These are phyloP conservation scores for Adelges cooleyi DNA, from an alignment of 1,140 invertebrate species.

Conservation along the genomic window DNA sequence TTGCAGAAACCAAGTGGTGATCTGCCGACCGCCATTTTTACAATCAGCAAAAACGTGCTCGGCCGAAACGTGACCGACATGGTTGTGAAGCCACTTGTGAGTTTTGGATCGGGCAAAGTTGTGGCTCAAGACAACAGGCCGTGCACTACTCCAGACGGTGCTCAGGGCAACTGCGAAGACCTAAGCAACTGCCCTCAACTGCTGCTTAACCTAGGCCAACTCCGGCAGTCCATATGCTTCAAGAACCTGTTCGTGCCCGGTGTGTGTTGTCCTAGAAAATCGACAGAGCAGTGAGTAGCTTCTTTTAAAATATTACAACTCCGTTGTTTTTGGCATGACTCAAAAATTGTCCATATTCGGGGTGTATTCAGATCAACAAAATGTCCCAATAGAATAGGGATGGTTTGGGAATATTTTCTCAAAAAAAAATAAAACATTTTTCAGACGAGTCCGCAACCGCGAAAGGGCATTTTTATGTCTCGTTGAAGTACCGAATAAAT, in stretches of 20 bases:
- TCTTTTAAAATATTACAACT: no score
- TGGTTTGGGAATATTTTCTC: no score
- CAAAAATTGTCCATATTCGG: no score
- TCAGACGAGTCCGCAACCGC: no score
- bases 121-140: conserved; percentile 35
- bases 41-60: conserved; percentile 66
- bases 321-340: no score
- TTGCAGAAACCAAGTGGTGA: conserved; percentile 42
- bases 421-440: no score
- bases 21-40: conserved; percentile 60
- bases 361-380: no score
- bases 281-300: conserved; percentile 30
- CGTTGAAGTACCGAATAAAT: no score
- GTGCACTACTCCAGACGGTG: conserved; percentile 70
- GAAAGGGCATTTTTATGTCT: no score
- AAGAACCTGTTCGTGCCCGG: conserved; percentile 83
- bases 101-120: conserved; percentile 36
- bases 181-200: conserved; percentile 78
- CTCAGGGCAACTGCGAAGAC: conserved; percentile 71
- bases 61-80: conserved; percentile 68
- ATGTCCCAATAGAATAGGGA: no score
- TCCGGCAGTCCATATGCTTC: conserved; percentile 80
- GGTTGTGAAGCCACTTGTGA: conserved; percentile 48
- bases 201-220: conserved; percentile 64
- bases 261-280: conserved; percentile 67